These are phyloP conservation scores for Drosophila lacteicornis DNA, from an alignment of 1,140 invertebrate species.

Conservation along the genomic window DNA sequence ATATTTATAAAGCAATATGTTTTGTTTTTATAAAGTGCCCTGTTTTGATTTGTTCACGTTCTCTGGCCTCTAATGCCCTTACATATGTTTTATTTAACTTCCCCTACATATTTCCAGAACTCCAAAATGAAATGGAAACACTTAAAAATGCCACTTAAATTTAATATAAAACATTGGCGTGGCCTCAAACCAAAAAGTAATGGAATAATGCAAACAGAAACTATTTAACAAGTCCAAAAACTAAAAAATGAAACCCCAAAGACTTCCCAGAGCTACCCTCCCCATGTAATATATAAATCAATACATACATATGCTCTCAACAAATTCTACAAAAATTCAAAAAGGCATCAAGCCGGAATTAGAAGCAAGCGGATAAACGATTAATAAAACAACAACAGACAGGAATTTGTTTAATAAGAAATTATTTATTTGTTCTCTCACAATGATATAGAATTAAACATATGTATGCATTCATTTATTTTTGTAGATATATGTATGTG, in stretches of 20 bases:
- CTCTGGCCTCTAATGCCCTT: slow-evolving; percentile 13
- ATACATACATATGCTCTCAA: slow-evolving; percentile 49
- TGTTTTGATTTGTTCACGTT: slow-evolving; percentile 14
- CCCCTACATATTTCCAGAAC: neutral
- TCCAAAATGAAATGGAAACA: neutral
- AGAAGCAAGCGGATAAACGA: slow-evolving; percentile 29
- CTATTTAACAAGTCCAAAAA: neutral
- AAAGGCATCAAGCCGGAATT: neutral
- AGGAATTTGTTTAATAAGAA: slow-evolving; percentile 56
- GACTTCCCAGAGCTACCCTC: neutral
- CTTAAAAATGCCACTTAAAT: too few species aligned
- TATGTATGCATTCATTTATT: slow-evolving; percentile 73
- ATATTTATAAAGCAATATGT: slow-evolving; percentile 21
- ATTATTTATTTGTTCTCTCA: slow-evolving; percentile 75
- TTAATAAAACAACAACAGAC: slow-evolving; percentile 78
- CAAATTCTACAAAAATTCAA: slow-evolving; percentile 9
- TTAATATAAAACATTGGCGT: neutral
- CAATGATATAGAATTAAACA: slow-evolving; percentile 68
- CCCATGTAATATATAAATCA: slow-evolving; percentile 17
- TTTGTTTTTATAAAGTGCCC: slow-evolving; percentile 24
- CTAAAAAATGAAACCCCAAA: too few species aligned
- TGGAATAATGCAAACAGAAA: neutral
- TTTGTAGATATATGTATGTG: slow-evolving; percentile 34
- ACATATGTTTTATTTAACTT: slow-evolving; percentile 33
- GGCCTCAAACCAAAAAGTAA: neutral